These are phyloP conservation scores for Plecotus auritus DNA, from an alignment of 2,113 vertebrate genomes.

Conservation along the genomic window DNA sequence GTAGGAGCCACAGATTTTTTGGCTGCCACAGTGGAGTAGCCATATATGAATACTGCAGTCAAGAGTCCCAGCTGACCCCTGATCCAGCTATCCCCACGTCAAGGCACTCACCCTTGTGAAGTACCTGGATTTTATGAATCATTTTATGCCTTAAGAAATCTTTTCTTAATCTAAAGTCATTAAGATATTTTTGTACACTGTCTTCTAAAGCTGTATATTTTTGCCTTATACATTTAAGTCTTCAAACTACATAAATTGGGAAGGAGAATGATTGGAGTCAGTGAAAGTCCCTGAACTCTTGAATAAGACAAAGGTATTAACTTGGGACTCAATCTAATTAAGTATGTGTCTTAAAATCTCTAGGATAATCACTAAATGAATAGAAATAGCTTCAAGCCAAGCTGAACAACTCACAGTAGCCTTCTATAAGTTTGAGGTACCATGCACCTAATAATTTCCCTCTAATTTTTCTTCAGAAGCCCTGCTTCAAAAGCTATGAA, in stretches of 20 bases:
- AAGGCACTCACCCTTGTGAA: not conserved
- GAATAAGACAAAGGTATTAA: not conserved
- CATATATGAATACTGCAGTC: not conserved
- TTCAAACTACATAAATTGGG: not conserved
- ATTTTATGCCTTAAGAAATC: conserved; percentile 15
- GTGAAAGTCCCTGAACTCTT: not conserved
- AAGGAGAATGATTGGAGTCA: not conserved
- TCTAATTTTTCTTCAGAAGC: not conserved
- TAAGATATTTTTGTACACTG: not conserved
- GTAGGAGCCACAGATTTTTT: not conserved
- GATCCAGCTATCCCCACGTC: not conserved
- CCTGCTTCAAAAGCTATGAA: not conserved
- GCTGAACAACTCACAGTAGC: not conserved
- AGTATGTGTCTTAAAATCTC: not conserved
- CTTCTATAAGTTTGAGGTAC: not conserved
- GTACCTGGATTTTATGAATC: not conserved
- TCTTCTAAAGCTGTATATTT: not conserved
- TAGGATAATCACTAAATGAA: not conserved
- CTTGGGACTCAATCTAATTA: not conserved
- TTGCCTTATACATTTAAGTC: not conserved
- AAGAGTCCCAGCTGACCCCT: not conserved
- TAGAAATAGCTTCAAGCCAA: not conserved
- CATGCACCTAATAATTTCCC: not conserved
- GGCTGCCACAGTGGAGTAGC: not conserved
- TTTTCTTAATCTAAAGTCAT: not conserved